A percentile compares a stretch with the other conserved stretches of the same genome.
Conservation (phyloP, 1,140 invertebrate species). For the Magallana angulata region DNA sequence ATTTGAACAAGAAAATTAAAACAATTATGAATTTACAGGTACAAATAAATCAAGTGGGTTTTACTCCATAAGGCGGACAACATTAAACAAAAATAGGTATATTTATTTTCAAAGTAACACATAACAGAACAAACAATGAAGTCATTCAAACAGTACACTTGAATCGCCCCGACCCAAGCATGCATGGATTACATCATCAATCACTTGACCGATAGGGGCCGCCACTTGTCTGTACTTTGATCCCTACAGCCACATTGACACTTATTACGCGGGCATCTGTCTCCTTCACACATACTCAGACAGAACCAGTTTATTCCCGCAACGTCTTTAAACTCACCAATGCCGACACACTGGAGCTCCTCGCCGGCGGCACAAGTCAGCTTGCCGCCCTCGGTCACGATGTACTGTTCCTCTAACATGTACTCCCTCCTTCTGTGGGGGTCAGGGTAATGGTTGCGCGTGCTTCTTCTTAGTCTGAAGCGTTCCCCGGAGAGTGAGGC, state of each 20-base stretch:
- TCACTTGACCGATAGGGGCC: slow-evolving; percentile 9
- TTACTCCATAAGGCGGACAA: too few relatives aligned
- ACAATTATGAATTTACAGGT: too few relatives aligned
- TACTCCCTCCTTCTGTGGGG: neutral
- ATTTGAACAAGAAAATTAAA: too few relatives aligned
- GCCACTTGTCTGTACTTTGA: neutral
- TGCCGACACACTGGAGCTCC: neutral
- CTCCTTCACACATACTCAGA: slow-evolving; percentile 14
- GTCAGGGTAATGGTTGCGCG: neutral
- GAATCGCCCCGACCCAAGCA: neutral
- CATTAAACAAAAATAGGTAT: neutral
- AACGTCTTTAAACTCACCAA: slow-evolving; percentile 16
- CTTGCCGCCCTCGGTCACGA: neutral
- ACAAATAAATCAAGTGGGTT: too few relatives aligned
- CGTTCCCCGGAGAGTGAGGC: neutral
- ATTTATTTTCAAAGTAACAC: slow-evolving; percentile 9
- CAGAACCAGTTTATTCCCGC: slow-evolving; percentile 10
- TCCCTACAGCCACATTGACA: slow-evolving; percentile 29
- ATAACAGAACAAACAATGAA: neutral
- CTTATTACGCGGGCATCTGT: neutral
- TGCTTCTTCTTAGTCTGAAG: neutral
- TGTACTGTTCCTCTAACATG: neutral
- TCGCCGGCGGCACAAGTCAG: neutral
- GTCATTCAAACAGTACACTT: neutral
- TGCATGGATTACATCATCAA: neutral